Base-by-base conservation (phyloP, 2,888 invertebrate genomes). In the Electrophaes corylata region DNA sequence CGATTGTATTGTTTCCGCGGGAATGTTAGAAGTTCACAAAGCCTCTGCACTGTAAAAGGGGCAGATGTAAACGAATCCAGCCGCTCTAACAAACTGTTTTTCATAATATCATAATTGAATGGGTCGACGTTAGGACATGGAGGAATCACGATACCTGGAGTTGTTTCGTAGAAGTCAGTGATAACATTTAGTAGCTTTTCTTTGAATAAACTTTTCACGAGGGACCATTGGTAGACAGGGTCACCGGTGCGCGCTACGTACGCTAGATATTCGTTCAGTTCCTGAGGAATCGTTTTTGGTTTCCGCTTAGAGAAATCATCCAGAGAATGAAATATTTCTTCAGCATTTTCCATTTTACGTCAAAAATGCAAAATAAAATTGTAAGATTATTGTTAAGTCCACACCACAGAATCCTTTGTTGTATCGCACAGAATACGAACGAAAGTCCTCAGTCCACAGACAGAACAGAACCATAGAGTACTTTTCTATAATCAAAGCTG, bases 191-290 rank as follows among this genome's bases (percentile, higher is more conserved):
- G 92, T 39, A 98, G 92, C 84, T 98, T 98, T 79, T 96, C 96
- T 67, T 96, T 94, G 83, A 98, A 96, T 70, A 98, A 94, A 79
- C 95, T 95, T 86, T 97, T 97, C 47, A 98, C 94, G 65, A 96
- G 93, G 41, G 96, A 92, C 98, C 98, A 98, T 77, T 97, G 97
- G 82, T 97, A 98, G 66, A 98, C 94, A 33, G 97, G 97, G 89
- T 98, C 97, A 65, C 98, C 98, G 75, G 98, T 98, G 86, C 96
- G 96, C 4, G 98, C 98, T 69, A 98, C 97, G 91, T 96, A 96
- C 54, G 94, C 94, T 68, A 98, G 92, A 83, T 98, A 98, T 60
- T 97, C 97, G 76, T 98, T 98, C 60, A 98, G 92, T 78, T 97
- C 95, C 64, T 95, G 94, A 16, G 98, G 97, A 73, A 98, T 97